Evolutionary conservation across 1,140 invertebrate genomes (phyloP).

Genomic region (Drosophila quadrilineata): DNA sequence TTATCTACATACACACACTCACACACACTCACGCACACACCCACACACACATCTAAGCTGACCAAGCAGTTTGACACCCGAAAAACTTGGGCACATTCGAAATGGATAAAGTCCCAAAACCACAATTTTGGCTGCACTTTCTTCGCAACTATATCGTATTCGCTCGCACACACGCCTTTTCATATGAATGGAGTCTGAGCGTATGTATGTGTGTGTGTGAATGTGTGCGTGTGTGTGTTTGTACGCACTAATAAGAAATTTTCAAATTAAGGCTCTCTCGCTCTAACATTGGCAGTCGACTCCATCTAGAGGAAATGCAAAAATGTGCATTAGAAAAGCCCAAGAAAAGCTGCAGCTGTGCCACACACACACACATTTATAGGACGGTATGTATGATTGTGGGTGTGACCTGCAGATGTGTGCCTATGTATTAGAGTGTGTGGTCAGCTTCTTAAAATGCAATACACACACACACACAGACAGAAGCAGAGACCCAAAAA

Average conservation of each 20-base stretch:
- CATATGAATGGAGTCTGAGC: too few species aligned
- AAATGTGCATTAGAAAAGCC: constrained; percentile 78
- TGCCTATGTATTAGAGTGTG: constrained; percentile 29
- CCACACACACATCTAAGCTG: constrained; percentile 21
- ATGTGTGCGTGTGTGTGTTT: constrained; percentile 3
- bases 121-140: constrained; percentile 61
- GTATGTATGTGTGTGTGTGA: neutral
- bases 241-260: constrained; percentile 69
- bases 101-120: constrained; percentile 38
- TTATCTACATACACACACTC: constrained; percentile 20
- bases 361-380: constrained; percentile 23
- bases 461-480: constrained; percentile 34
- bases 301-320: constrained; percentile 70
- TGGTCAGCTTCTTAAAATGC: constrained; percentile 71
- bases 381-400: neutral
- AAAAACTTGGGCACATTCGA: constrained; percentile 29
- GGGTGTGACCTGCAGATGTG: constrained; percentile 28
- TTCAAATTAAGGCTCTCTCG: constrained; percentile 57
- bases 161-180: constrained; percentile 28
- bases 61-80: constrained; percentile 20
- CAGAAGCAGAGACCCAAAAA: constrained; percentile 42
- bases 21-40: constrained; percentile 7
- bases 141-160: constrained; percentile 60
- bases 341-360: constrained; percentile 70
- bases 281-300: constrained; percentile 54